Conservation (phyloP, 1,140 invertebrate genomes). For the Heliconius eleuchia region DNA sequence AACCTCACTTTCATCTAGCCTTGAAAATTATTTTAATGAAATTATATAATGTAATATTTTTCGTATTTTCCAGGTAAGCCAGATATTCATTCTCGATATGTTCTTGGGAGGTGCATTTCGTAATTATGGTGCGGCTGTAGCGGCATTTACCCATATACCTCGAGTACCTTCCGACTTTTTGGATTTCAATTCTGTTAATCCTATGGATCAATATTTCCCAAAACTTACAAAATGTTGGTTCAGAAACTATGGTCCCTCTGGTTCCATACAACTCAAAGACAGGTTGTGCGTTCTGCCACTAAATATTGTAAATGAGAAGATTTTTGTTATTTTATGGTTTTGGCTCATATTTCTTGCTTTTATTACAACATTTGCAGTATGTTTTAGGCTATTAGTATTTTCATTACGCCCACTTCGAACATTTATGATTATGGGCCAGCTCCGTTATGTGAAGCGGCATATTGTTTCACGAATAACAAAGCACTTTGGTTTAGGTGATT, state of each 20-base stretch:
- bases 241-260: conserved; percentile 84
- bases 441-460: conserved; percentile 74
- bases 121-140: conserved; percentile 84
- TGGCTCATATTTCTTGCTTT: conserved; percentile 88
- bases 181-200: conserved; percentile 63
- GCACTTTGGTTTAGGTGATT: conserved; percentile 84
- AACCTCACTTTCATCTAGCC: neutral
- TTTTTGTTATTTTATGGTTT: conserved; percentile 90
- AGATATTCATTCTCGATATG: conserved; percentile 85
- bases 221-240: conserved; percentile 90
- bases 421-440: conserved; percentile 82
- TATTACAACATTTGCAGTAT: conserved; percentile 83
- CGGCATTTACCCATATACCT: conserved; percentile 65
- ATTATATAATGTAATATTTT: neutral
- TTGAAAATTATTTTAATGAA: neutral
- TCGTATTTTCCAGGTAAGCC: conserved; percentile 74
- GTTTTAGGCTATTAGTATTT: conserved; percentile 83
- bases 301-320: conserved; percentile 91
- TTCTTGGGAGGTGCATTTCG: conserved; percentile 90
- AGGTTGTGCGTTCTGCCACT: conserved; percentile 88
- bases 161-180: conserved; percentile 56
- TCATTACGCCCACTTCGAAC: conserved; percentile 75
- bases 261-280: conserved; percentile 83
- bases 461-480: conserved; percentile 81
- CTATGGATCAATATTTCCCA: conserved; percentile 86